Evolutionary conservation across 2,888 invertebrate genomes (phyloP), one percentile per base, ranked within the genome.

Genomic region (Megamerina dolium): DNA sequence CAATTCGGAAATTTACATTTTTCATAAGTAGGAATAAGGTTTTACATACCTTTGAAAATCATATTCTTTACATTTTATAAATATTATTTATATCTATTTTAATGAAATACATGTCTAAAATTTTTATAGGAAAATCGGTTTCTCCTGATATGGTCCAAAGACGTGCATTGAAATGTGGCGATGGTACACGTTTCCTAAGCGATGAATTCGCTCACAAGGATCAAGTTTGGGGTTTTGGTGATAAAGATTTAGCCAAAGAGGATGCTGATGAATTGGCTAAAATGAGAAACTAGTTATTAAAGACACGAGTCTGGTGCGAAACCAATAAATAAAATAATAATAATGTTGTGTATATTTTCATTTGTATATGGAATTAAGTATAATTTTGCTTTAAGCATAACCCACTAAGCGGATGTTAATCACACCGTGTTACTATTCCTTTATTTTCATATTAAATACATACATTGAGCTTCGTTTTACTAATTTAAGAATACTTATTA

Each of bases 161-260:
- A 40, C 69, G 80, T 14, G 79, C 78, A 2, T 60, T 69, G 16
- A 75, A 77, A 54, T 75, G 74, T 32, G 82, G 82, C 1, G 82
- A 82, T 55, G 81, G 82, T 0, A 74, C 74, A 30, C 73, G 75
- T 45, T 67, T 65, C 35, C 55, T 71, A 1, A 63, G 56, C 48
- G 67, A 72, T 49, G 70, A 68, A 17, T 59, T 55, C 30, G 65
- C 66, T 5, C 68, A 72, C 44, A 60, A 61, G 40, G 59, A 69
- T 47, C 62, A 65, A 44, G 71, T 80, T 4, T 82, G 81, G 81
- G 81, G 81, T n/a, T 81, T 76, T 55, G 81, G 80, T 0, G 81
- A 82, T 59, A 55, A 56, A 2, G 81, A 81, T 55, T 74, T 81
- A 30, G 68, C 73, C 2, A 50, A 62, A 13, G 80, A 80, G 46